Evolutionary conservation across 2,113 vertebrate species (phyloP).

Genomic region (Electrona antarctica): DNA sequence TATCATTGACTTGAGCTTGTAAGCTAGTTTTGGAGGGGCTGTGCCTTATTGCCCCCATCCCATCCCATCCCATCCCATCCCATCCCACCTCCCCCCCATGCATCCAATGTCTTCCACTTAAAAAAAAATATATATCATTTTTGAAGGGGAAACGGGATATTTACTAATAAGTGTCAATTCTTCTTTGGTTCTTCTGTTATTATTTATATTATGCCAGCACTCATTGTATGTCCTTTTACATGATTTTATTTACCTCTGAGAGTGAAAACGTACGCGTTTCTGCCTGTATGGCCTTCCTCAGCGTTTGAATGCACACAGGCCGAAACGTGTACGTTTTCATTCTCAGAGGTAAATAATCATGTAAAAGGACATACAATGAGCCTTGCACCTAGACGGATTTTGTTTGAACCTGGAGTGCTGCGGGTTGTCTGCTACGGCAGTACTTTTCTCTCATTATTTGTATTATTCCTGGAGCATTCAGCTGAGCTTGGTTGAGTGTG

Average conservation of each 20-base stretch:
- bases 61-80: neutral
- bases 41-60: constrained; percentile 28
- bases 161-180: constrained; percentile 38
- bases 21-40: constrained; percentile 56
- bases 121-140: constrained; percentile 23
- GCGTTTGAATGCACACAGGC: no score
- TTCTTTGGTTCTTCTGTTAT: neutral
- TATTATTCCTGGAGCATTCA: constrained; percentile 13
- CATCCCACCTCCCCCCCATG: neutral
- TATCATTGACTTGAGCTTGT: constrained; percentile 93
- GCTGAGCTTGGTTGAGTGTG: constrained; percentile 30
- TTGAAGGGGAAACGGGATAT: constrained; percentile 23
- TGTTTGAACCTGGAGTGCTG: no score
- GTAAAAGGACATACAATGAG: no score
- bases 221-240: no score
- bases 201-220: neutral
- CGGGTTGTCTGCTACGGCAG: no score
- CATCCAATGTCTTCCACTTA: constrained; percentile 61
- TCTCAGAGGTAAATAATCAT: no score
- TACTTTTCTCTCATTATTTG: no score
- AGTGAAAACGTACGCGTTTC: no score
- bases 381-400: no score
- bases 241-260: no score
- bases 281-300: no score
- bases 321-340: no score